Evolutionary conservation across 1,140 invertebrate species (phyloP).

Genomic region (Drosophila burlai): DNA sequence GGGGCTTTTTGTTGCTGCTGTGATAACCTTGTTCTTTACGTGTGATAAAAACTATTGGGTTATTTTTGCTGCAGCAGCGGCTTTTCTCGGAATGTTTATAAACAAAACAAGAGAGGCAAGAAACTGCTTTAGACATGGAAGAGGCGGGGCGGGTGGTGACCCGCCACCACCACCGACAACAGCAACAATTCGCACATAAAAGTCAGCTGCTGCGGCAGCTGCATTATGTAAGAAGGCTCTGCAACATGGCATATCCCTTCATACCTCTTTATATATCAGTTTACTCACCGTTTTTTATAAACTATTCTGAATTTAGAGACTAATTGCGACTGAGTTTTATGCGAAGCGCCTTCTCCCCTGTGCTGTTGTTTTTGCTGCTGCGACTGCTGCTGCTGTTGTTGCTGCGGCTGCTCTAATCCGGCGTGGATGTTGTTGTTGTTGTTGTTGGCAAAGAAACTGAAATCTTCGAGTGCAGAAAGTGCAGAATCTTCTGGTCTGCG

Average conservation of each 20-base stretch:
- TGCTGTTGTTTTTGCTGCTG: neutral
- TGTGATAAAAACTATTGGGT: constrained; percentile 28
- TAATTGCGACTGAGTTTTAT: constrained; percentile 26
- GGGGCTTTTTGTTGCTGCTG: neutral
- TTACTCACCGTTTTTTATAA: constrained; percentile 48
- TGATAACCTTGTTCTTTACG: constrained; percentile 26
- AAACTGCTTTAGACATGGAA: neutral
- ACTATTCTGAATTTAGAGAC: constrained; percentile 38
- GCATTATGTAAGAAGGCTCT: constrained; percentile 47
- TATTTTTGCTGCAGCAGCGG: constrained; percentile 3
- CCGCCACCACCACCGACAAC: constrained; percentile 14
- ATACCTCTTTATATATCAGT: constrained; percentile 16
- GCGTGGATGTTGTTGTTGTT: neutral
- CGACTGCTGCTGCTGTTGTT: neutral
- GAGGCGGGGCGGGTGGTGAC: neutral
- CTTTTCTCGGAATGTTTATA: constrained; percentile 30
- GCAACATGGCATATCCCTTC: constrained; percentile 8
- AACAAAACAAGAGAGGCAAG: constrained; percentile 20
- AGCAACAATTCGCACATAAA: constrained; percentile 58
- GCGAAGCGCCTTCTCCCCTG: neutral
- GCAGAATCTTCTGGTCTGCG: constrained; percentile 34
- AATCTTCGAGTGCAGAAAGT: constrained; percentile 18
- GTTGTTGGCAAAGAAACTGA: neutral
- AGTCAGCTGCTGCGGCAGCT: constrained; percentile 31
- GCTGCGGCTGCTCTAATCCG: neutral